phyloP scores from a whole-genome alignment of 2,888 invertebrate species.

The Cynaeus angustus region DNA sequence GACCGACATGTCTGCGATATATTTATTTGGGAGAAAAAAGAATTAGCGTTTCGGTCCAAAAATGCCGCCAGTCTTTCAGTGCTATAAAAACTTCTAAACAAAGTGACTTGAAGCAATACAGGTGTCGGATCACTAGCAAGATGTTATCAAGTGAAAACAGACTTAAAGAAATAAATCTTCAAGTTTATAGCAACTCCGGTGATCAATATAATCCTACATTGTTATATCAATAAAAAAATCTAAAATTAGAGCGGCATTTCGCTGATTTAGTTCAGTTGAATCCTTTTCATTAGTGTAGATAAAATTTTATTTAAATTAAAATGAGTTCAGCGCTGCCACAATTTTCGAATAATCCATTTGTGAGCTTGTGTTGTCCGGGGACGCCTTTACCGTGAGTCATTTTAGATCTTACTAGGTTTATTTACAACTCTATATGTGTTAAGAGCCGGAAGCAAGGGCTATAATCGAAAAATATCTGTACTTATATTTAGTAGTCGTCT shows the following conservation, averaged over 20 bases:
- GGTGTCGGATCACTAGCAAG: conserved; percentile 3
- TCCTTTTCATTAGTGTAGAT: conserved; percentile 11
- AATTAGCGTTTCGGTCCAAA: no score
- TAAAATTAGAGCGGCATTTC: conserved; percentile 38
- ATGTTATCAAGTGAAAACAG: conserved; percentile 20
- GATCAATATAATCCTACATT: conserved; percentile 38
- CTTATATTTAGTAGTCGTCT: background rate
- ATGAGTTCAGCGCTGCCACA: conserved; percentile 29
- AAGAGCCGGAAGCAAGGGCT: background rate
- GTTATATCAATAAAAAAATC: conserved; percentile 46
- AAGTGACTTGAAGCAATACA: conserved; percentile 24
- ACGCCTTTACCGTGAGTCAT: conserved; percentile 19
- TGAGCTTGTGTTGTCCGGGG: conserved; percentile 27
- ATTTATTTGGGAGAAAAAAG: conserved; percentile 1
- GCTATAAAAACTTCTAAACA: conserved; percentile 2
- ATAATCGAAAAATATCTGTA: background rate
- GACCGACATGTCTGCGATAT: background rate
- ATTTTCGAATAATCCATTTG: conserved; percentile 26
- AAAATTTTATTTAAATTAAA: conserved; percentile 21
- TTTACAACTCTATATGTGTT: background rate
- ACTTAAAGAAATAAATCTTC: conserved; percentile 32
- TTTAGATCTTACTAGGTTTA: conserved; percentile 1
- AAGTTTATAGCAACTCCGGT: conserved; percentile 16
- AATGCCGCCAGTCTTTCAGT: no score
- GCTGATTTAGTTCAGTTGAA: conserved; percentile 12